Base-by-base conservation (phyloP, 1,140 invertebrate genomes). In the Potamilus streckersoni region DNA sequence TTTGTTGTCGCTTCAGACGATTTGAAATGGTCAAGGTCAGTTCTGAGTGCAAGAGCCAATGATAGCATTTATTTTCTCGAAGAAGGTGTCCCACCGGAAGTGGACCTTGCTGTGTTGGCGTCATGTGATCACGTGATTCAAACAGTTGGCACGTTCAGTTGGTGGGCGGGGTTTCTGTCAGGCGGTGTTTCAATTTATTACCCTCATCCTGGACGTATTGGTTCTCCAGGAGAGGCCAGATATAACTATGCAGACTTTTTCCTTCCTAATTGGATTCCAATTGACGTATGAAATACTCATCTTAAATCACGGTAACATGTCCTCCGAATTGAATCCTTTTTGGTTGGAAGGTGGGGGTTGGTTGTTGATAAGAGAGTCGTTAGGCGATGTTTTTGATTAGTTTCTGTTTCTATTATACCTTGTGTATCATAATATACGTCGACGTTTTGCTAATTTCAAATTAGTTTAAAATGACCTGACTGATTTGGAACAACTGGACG, bases 41-140 rank as follows among this genome's bases (percentile, higher is more conserved):
- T 73, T 55, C 62, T 75, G 13, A 17, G 20, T 6, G 62, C 58
- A 12, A 64, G 14, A 31, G 61, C 64, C 16, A 56, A 57, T 19
- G 75, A 76, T 16, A 72, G 69, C 11, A 56, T 71, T 31, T 75
- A 79, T 49, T 27, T 76, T 1, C 56, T 49, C 4, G 6, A 49
- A 49, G 11, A 49, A 8, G 11, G 71, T n/a, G 68, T 2, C 8
- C 16, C 56, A 0, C 60, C 73, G 19, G 62, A 38, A n/a, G 88
- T 91, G 77, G 82, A 86, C 65, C 59, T 86, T 16, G 82, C 83
- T 6, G 59, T 82, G 2, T 64, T 86, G 55, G 38, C 82, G 19
- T 56, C 15, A 11, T 86, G 85, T 76, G 79, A 86, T 73, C 85
- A 86, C 67, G 78, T 72, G 55, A 83, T 86, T n/a, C 79, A 84